phyloP scores from a whole-genome alignment of 2,797 vertebrate genomes.

The Phoxinus dragarum region DNA sequence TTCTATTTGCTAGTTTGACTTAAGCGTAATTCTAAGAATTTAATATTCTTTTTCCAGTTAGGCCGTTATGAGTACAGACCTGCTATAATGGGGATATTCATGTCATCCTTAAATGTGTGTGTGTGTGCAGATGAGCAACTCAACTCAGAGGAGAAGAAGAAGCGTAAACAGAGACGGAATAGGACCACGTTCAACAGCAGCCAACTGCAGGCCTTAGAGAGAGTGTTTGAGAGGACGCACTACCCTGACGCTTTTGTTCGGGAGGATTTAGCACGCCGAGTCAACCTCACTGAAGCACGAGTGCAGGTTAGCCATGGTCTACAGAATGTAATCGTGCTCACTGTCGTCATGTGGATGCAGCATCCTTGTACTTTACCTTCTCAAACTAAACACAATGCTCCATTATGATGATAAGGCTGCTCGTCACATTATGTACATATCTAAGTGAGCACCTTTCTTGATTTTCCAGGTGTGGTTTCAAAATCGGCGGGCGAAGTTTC shows the following conservation, averaged over 20 bases:
- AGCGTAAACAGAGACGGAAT: constrained; percentile 96
- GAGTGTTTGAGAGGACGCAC: constrained; percentile 97
- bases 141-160: constrained; percentile 98
- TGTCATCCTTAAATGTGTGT: not conserved
- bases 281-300: constrained; percentile 97
- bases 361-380: not conserved
- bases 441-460: constrained; percentile 16
- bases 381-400: not conserved
- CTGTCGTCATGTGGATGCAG: not conserved
- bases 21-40: not conserved
- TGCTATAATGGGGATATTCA: constrained; percentile 8
- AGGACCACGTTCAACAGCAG: constrained; percentile 98
- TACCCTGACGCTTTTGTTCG: constrained; percentile 97
- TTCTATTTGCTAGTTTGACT: not conserved
- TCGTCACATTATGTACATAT: not conserved
- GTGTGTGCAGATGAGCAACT: constrained; percentile 86
- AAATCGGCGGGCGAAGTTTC: constrained; percentile 97
- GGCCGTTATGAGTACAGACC: not conserved
- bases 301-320: constrained; percentile 85
- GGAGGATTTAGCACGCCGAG: constrained; percentile 96
- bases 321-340: not conserved
- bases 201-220: constrained; percentile 96
- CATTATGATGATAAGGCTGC: not conserved
- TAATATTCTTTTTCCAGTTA: not conserved
- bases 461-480: constrained; percentile 94